These are phyloP conservation scores for Scotopteryx bipunctaria DNA, from an alignment of 2,888 invertebrate species.

Conservation along the genomic window DNA sequence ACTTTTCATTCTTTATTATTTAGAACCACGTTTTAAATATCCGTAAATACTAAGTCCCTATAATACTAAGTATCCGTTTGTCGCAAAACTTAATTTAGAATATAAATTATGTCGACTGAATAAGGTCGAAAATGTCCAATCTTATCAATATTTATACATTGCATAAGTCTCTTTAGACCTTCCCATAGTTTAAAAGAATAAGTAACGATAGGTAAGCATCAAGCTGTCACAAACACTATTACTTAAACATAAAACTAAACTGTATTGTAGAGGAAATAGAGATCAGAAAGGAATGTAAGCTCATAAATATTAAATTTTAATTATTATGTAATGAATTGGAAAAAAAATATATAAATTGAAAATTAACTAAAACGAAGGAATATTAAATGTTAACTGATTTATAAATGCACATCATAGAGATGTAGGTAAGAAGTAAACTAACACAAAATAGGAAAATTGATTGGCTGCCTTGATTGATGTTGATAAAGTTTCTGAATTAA, in stretches of 20 bases:
- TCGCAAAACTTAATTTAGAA: background rate
- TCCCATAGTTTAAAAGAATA: conserved; percentile 21
- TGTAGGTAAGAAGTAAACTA: too few relatives aligned
- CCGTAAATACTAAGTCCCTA: background rate
- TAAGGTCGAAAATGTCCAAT: conserved; percentile 24
- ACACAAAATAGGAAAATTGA: too few relatives aligned
- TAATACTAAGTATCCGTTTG: background rate
- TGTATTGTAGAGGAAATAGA: conserved; percentile 43
- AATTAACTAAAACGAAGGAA: too few relatives aligned
- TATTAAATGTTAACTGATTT: too few relatives aligned
- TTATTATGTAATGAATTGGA: too few relatives aligned
- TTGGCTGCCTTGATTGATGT: too few relatives aligned
- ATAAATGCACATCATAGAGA: too few relatives aligned
- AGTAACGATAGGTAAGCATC: conserved; percentile 21
- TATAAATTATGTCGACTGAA: conserved; percentile 14
- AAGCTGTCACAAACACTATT: conserved; percentile 45
- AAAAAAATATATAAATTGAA: too few relatives aligned
- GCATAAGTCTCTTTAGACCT: conserved; percentile 25
- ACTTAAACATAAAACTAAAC: conserved; percentile 39
- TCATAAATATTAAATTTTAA: background rate
- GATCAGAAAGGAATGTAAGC: conserved; percentile 53
- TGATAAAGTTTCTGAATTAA: too few relatives aligned
- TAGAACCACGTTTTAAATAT: conserved; percentile 12
- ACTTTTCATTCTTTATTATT: conserved; percentile 3
- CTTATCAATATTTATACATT: conserved; percentile 13